These are phyloP conservation scores for Perdix hodgsoniae DNA, from an alignment of 2,797 vertebrate genomes.

Conservation along the genomic window DNA sequence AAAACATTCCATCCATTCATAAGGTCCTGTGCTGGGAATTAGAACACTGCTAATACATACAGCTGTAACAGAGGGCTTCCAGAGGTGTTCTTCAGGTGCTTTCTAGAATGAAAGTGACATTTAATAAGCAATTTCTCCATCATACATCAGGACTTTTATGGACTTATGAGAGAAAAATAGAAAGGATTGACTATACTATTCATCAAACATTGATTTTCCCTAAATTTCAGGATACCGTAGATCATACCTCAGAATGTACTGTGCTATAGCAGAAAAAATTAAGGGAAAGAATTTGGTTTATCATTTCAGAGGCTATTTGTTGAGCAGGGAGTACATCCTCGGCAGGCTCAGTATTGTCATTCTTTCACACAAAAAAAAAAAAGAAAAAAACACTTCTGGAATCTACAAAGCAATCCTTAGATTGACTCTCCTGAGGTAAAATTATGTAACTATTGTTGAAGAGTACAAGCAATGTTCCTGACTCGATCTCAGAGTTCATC, in stretches of 20 bases:
- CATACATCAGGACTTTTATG: background rate
- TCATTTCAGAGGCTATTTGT: background rate
- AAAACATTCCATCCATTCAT: background rate
- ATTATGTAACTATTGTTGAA: background rate
- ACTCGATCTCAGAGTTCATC: background rate
- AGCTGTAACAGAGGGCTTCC: background rate
- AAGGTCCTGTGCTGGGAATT: background rate
- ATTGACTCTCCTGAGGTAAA: background rate
- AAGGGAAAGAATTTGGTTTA: background rate
- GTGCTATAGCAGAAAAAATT: background rate
- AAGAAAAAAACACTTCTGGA: background rate
- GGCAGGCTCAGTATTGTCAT: background rate
- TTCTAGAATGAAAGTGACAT: background rate
- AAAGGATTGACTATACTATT: background rate
- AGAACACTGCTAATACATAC: background rate
- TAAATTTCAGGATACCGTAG: background rate
- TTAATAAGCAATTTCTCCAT: background rate
- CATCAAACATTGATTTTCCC: background rate
- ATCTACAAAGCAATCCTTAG: background rate
- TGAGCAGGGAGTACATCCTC: background rate
- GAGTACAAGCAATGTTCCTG: background rate
- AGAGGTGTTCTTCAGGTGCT: background rate
- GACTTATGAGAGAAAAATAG: background rate
- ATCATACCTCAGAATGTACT: background rate
- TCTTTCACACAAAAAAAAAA: background rate